phyloP scores from a whole-genome alignment of 23 tunicate species.

The Halocynthia aurantium region DNA sequence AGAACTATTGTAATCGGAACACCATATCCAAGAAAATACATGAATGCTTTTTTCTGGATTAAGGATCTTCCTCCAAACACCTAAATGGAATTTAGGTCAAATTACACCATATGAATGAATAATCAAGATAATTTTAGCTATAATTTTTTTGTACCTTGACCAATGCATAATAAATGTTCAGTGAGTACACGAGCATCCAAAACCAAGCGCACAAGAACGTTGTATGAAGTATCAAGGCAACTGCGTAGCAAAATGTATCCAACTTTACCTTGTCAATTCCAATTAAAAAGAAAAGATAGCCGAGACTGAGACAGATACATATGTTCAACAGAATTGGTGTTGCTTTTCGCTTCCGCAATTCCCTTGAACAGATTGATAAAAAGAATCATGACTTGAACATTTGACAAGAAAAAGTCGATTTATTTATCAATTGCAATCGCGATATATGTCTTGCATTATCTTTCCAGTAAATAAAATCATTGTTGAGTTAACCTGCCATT shows the following conservation, averaged over 20 bases:
- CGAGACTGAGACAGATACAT: conserved; percentile 14
- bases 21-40: conserved; percentile 18
- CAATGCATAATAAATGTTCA: conserved; percentile 29
- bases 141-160: conserved; percentile 11
- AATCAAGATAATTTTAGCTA: not conserved
- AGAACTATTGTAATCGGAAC: not conserved
- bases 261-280: conserved; percentile 3
- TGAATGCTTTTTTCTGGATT: not conserved
- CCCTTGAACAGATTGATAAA: conserved; percentile 7
- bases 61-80: conserved; percentile 4
- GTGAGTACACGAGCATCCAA: conserved; percentile 25
- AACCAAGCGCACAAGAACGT: conserved; percentile 20
- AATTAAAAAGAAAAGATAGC: conserved; percentile 12
- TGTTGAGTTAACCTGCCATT: too few relatives aligned
- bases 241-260: not conserved
- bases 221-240: conserved; percentile 11
- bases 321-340: conserved; percentile 26
- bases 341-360: conserved; percentile 12
- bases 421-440: too few relatives aligned
- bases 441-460: too few relatives aligned
- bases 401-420: too few relatives aligned
- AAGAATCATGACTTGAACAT: too few relatives aligned
- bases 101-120: not conserved
- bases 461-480: too few relatives aligned
- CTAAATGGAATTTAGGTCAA: not conserved